Base-by-base conservation (phyloP, 2,113 vertebrate species). In the Podilymbus podiceps region DNA sequence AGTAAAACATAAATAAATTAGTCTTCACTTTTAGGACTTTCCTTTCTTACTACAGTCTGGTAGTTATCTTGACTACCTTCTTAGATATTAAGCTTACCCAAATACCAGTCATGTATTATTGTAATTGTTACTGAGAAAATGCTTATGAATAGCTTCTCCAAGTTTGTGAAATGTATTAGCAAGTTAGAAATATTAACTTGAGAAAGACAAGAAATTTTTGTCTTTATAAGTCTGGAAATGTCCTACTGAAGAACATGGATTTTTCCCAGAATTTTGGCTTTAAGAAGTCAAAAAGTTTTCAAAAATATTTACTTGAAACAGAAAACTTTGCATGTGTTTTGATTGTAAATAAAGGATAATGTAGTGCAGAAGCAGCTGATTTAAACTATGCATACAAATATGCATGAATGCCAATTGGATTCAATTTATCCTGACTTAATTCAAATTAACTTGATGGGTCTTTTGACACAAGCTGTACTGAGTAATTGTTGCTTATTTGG, bases 341-440 rank as follows among this genome's bases (percentile, higher is more conserved):
- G 31, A 81, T 93, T 96, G 88, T 97, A 97, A 98, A 96, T 95
- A 96, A 96, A 93, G 53, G 56, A 77, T 92, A 97, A 82, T n/a
- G 91, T 47, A 89, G 47, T 60, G 62, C 60, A 95, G 89, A 93
- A 90, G 76, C 79, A 81, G 47, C 84, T 96, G 97, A 95, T 93
- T 98, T 97, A 98, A 98, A 95, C 83, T 94, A 76, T 64, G 73
- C 82, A 73, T 93, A 85, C 86, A 95, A 94, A 97, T 97, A 94
- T 67, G 80, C 90, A 90, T 80, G 84, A 92, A 91, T 97, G 86
- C 95, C 95, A 98, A 97, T 89, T 97, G 95, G 93, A 96, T 97
- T 98, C 93, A 96, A 95, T 98, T 97, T 98, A 97, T 98, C 83
- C 94, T 97, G 96, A 93, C 96, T 98, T 98, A 97, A 98, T 98